Evolutionary conservation across 2,797 vertebrate genomes (phyloP).

Genomic region (Schizothorax lantsangensis): DNA sequence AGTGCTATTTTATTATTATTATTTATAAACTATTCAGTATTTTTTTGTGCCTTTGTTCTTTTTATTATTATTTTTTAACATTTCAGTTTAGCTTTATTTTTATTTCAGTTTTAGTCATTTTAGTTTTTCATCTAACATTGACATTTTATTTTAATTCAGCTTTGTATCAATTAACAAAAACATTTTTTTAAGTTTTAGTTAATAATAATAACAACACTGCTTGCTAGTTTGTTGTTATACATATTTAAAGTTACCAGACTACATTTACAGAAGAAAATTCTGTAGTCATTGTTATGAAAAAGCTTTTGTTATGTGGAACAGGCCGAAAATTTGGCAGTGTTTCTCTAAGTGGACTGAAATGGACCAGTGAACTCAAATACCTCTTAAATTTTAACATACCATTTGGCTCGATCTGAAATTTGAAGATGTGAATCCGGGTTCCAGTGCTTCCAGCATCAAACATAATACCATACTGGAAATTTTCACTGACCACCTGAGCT

Average conservation of each 20-base stretch:
- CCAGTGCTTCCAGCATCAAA: conserved; percentile 96
- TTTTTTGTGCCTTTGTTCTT: background rate
- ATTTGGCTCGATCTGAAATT: conserved; percentile 79
- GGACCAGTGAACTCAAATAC: background rate
- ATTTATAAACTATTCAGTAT: background rate
- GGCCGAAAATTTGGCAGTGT: background rate
- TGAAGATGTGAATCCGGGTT: conserved; percentile 92
- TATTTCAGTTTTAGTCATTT: background rate
- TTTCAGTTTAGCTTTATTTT: background rate
- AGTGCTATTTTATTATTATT: background rate
- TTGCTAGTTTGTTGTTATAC: background rate
- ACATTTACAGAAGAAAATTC: background rate
- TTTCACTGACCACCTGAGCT: conserved; percentile 4
- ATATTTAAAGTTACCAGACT: background rate
- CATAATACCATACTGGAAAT: conserved; percentile 90
- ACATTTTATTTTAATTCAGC: background rate
- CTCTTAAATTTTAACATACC: conserved; percentile 75
- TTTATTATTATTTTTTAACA: background rate
- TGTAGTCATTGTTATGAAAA: background rate
- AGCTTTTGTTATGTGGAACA: background rate
- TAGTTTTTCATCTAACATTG: background rate
- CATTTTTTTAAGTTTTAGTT: background rate
- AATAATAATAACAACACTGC: background rate
- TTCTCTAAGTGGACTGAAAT: background rate
- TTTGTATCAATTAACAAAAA: background rate